Evolutionary conservation across 2,113 vertebrate genomes (phyloP).

Genomic region (Dissostichus mawsoni): DNA sequence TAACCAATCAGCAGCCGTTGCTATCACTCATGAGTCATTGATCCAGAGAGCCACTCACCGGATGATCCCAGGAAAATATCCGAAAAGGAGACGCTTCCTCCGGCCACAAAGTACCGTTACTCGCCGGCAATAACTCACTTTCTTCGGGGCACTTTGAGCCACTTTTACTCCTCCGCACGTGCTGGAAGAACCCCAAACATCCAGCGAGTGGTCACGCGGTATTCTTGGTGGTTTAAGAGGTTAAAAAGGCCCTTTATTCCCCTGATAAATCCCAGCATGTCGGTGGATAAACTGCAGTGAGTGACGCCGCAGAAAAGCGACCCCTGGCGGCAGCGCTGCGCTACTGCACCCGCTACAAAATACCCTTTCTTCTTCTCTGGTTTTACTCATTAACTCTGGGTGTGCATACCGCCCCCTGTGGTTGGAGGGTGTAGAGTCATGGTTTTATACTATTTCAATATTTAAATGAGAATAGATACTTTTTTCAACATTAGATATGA

Average conservation of each 20-base stretch:
- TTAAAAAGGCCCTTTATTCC: neutral
- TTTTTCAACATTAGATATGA: too few species aligned
- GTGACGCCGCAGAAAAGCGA: conserved; percentile 11
- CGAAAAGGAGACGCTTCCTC: conserved; percentile 42
- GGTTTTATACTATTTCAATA: too few species aligned
- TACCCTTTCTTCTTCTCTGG: too few species aligned
- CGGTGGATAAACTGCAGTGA: conserved; percentile 47
- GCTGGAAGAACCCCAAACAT: too few species aligned
- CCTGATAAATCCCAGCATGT: conserved; percentile 9
- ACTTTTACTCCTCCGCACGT: too few species aligned
- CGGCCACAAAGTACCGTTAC: conserved; percentile 36
- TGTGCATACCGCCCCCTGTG: too few species aligned
- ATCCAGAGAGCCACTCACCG: conserved; percentile 49
- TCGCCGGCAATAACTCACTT: neutral
- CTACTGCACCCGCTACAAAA: neutral
- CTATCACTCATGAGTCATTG: neutral
- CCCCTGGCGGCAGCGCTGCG: conserved; percentile 25
- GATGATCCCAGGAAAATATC: conserved; percentile 53
- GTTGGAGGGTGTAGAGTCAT: too few species aligned
- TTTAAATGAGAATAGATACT: too few species aligned
- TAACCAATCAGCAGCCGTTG: neutral
- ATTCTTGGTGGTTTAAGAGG: too few species aligned
- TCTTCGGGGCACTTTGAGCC: too few species aligned
- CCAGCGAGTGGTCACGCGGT: too few species aligned
- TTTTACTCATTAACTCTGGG: too few species aligned